Base-by-base conservation (phyloP, 2,888 invertebrate species). In the Trimorus sp. region DNA sequence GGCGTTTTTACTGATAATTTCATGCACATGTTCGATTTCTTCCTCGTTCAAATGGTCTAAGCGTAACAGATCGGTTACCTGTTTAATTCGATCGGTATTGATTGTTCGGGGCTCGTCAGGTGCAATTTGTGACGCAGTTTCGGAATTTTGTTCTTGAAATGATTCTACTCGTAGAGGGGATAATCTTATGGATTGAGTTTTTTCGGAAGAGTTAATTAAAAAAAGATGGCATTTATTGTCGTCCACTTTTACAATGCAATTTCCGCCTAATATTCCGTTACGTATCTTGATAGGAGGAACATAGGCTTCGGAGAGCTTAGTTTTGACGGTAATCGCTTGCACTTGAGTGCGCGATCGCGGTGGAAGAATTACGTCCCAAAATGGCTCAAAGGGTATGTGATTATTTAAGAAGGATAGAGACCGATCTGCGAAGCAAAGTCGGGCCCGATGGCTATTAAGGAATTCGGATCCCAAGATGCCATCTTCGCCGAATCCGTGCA, bases 391-490 rank as follows among this genome's bases (percentile, higher is more conserved):
- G 15, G 51, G 15, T 5, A 63, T 36, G 1, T 0, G 11, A 8
- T 14, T 16, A 7, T 54, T 40, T 0, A 7, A 12, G n/a, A 62
- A 58, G 36, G 0, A 12, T 7, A 70, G 11, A 9, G 59, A 49
- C 8, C 14, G 3, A 9, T 11, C 7, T 48, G 4, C 12, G 8
- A 45, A 56, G n/a, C 26, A 53, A 1, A 66, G 1, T 0, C 7
- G 16, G 0, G 66, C 53, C 1, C 9, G n/a, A 12, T 40, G 53
- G 12, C 37, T 26, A 14, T 1, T 4, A 4, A 70, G 15, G 26
- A 70, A 70, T 37, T 38, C 14, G 7, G 59, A 49, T 7, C 70
- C 70, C 8, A 70, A 36, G 5, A 70, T 38, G 0, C 70, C 59
- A n/a, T 70, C 49, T 42, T 59, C 70, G 1, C 26, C 14, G 0